These are phyloP conservation scores for Bibio marci DNA, from an alignment of 2,888 invertebrate species.

Conservation along the genomic window DNA sequence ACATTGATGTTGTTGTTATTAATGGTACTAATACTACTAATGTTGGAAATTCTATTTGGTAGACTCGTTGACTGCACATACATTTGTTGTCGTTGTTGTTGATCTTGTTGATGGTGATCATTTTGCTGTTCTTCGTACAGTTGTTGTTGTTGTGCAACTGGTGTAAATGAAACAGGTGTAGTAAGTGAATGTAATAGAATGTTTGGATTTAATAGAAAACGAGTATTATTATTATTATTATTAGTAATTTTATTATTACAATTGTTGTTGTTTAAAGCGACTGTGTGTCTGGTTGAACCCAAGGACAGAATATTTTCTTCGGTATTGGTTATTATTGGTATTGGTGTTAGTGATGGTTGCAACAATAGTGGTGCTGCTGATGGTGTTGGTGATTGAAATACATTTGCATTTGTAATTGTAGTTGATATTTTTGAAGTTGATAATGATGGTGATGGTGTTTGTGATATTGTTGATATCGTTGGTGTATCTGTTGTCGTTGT, in stretches of 20 bases:
- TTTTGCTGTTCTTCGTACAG: slow-evolving; percentile 8
- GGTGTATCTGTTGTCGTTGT: slow-evolving; percentile 1
- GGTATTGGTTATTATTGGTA: slow-evolving; percentile 7
- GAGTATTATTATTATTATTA: slow-evolving; percentile 8
- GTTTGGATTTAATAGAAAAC: slow-evolving; percentile 7
- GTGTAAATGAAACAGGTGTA: slow-evolving; percentile 3
- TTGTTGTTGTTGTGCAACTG: slow-evolving; percentile 5
- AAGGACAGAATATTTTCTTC: slow-evolving; percentile 16
- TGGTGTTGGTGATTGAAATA: slow-evolving; percentile 1
- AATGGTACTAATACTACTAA: neutral
- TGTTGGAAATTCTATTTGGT: slow-evolving; percentile 9
- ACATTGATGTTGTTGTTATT: neutral
- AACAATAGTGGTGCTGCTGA: slow-evolving; percentile 1
- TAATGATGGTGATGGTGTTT: neutral
- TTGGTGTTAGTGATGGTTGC: slow-evolving; percentile 8
- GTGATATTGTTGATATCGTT: neutral
- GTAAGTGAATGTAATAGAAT: slow-evolving; percentile 3
- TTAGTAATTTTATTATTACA: slow-evolving; percentile 12
- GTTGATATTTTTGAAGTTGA: slow-evolving; percentile 10
- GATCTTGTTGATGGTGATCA: slow-evolving; percentile 10
- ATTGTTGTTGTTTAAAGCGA: slow-evolving; percentile 16
- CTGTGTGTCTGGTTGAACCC: slow-evolving; percentile 20
- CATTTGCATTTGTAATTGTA: slow-evolving; percentile 3
- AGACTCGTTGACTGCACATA: neutral
- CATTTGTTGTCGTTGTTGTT: slow-evolving; percentile 15